Percentiles rank a stretch among this genome's conserved stretches.
Conservation (phyloP, 2,113 vertebrate species). For the Stegastes partitus region DNA sequence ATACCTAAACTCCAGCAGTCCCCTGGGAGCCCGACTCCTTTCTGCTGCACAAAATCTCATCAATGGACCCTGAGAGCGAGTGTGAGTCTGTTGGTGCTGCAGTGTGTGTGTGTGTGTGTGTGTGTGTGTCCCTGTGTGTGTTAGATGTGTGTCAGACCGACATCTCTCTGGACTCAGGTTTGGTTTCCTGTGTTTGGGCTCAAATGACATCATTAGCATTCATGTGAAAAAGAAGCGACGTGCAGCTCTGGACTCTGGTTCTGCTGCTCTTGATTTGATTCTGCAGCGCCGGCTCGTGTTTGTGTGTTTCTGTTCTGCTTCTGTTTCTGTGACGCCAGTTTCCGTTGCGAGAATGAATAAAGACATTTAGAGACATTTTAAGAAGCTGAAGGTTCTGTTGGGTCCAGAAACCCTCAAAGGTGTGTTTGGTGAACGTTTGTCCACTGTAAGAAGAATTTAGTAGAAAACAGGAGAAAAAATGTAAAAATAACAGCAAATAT, state of each 20-base stretch:
- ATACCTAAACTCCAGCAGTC: constrained; percentile 25
- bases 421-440: too few species aligned
- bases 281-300: too few species aligned
- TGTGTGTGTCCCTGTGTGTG: not conserved
- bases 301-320: too few species aligned
- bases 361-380: too few species aligned
- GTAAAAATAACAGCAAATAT: too few species aligned
- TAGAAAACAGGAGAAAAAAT: too few species aligned
- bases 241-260: constrained; percentile 17
- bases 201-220: constrained; percentile 5
- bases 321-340: too few species aligned
- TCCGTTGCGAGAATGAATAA: too few species aligned
- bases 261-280: too few species aligned
- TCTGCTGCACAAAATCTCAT: constrained; percentile 28
- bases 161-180: not conserved
- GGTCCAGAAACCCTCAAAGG: too few species aligned
- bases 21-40: constrained; percentile 6
- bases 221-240: constrained; percentile 6
- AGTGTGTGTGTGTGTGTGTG: not conserved
- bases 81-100: not conserved
- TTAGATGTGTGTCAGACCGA: not conserved
- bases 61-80: not conserved
- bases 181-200: not conserved
- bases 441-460: too few species aligned
- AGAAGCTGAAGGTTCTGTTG: too few species aligned